phyloP scores from a whole-genome alignment of 1,140 invertebrate genomes.

The Cyrtorhinus lividipennis region DNA sequence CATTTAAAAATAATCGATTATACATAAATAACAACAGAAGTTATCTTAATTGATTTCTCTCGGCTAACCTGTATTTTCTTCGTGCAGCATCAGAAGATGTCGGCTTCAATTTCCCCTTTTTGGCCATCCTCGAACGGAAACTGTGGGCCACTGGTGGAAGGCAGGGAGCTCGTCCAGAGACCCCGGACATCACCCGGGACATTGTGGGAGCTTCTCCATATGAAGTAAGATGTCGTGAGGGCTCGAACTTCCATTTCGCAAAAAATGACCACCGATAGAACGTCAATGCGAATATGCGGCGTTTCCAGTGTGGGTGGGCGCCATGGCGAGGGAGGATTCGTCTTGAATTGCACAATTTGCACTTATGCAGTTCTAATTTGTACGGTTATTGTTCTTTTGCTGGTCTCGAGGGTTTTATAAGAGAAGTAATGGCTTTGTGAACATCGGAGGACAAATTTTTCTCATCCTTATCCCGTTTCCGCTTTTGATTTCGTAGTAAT shows the following conservation, averaged over 20 bases:
- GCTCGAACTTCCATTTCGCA: conserved; percentile 68
- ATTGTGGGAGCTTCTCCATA: conserved; percentile 78
- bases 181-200: conserved; percentile 59
- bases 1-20: no score
- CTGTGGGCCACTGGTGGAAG: conserved; percentile 81
- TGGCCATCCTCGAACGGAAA: conserved; percentile 91
- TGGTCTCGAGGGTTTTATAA: conserved; percentile 73
- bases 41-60: conserved; percentile 46
- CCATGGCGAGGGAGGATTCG: conserved; percentile 71
- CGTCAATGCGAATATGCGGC: conserved; percentile 76
- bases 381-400: conserved; percentile 81
- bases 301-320: conserved; percentile 81
- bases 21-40: no score
- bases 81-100: conserved; percentile 72
- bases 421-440: conserved; percentile 58
- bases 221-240: conserved; percentile 80
- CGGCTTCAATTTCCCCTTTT: conserved; percentile 77
- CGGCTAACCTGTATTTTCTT: conserved; percentile 84
- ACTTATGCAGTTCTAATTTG: conserved; percentile 62
- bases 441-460: conserved; percentile 48
- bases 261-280: conserved; percentile 78
- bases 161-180: conserved; percentile 70
- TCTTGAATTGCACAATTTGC: conserved; percentile 81
- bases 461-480: conserved; percentile 51
- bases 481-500: conserved; percentile 70